These are phyloP conservation scores for Lytechinus variegatus DNA, from an alignment of 35 echinoderm and acorn worm species.

Conservation along the genomic window DNA sequence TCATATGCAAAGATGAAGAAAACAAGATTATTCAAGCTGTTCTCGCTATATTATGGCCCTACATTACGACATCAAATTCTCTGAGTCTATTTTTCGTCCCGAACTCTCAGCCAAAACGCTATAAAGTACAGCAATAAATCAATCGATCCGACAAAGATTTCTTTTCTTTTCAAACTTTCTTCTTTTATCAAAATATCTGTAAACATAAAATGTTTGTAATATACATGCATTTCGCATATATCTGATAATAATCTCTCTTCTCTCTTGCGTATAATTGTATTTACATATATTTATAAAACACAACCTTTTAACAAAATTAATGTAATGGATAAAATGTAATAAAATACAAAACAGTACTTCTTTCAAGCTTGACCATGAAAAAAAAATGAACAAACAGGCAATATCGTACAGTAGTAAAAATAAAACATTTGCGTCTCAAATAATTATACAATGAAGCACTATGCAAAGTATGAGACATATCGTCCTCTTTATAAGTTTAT, in stretches of 20 bases:
- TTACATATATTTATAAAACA: not conserved
- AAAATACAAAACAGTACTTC: slow-evolving; percentile 5
- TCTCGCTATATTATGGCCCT: too few species aligned
- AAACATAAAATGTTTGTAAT: slow-evolving; percentile 1
- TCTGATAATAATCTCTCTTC: not conserved
- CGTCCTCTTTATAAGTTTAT: not conserved
- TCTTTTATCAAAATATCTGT: slow-evolving; percentile 15
- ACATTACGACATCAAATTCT: not conserved
- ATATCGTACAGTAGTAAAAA: not conserved
- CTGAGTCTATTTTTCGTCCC: not conserved
- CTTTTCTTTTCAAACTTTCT: not conserved
- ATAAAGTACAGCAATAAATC: not conserved
- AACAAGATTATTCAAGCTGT: too few species aligned
- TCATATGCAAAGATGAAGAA: not conserved
- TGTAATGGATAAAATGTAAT: not conserved
- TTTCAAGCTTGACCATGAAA: not conserved
- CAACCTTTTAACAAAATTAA: not conserved
- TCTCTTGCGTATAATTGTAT: not conserved
- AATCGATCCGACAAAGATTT: not conserved
- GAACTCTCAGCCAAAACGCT: not conserved
- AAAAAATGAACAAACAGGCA: not conserved
- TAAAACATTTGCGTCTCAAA: not conserved
- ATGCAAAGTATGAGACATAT: not conserved
- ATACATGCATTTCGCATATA: not conserved
- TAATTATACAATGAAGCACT: not conserved